Base-by-base conservation (phyloP, 1,140 invertebrate species). In the Drosophila funebris region DNA sequence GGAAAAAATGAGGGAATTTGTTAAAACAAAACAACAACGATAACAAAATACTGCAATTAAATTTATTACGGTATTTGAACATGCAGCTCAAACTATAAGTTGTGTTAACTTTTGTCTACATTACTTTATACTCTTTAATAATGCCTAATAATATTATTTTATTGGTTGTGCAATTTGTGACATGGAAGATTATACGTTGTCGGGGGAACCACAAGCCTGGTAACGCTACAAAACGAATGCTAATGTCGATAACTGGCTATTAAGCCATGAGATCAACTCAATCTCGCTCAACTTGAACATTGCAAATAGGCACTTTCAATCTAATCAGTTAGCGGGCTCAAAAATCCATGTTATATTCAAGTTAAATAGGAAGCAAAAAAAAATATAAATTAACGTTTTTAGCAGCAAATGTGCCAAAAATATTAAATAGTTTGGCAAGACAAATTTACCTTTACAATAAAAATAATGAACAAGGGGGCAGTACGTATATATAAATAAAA, bases 151-250 rank as follows among this genome's bases (percentile, higher is more conserved):
- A 54, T 80, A 72, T 46, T 46, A n/a, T 27, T n/a, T 3, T 43
- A 73, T 73, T 69, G 48, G 52, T 41, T 60, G 43, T 22, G 44
- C 41, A 64, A 69, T 79, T 64, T 74, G 14, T 7, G 3, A 16
- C 14, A 39, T 4, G 27, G 22, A 41, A 58, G 13, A 18, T 27
- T 46, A 37, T 48, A 39, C 3, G 53, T 27, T 57, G 18, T 11
- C 7, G 11, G 13, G 22, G 9, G 37, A 41, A 11, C 7, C 20
- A 39, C 33, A 13, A 14, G 9, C 9, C 20, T 9, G 8, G 13
- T 33, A n/a, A 14, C 16, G 14, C 9, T 20, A 37, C 8, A 11
- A 13, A 36, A 3, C 9, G 3, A 33, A 33, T 9, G 9, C 11
- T 33, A n/a, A 33, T n/a, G 3, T 11, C 11, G 11, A 33, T n/a